Conservation (phyloP, 30 jellyfish, hydroid and myxozoan species). For the Phacellophora camtschatica region DNA sequence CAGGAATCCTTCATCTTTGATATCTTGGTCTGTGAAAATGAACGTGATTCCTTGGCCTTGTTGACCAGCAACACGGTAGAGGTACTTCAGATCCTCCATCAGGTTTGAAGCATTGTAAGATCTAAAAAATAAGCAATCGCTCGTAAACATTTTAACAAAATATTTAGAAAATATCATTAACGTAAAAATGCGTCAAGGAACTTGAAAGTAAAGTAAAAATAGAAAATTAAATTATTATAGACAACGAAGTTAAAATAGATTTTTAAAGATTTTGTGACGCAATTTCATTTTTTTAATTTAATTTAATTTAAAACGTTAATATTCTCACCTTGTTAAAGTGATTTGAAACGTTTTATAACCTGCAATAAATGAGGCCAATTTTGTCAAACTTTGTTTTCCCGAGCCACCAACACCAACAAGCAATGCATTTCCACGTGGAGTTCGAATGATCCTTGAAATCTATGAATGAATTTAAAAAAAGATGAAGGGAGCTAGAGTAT, state of each 20-base stretch:
- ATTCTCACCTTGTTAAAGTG: conserved; percentile 71
- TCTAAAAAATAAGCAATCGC: too few relatives aligned
- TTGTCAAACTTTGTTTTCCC: conserved; percentile 80
- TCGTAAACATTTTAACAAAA: background rate
- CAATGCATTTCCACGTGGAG: conserved; percentile 87
- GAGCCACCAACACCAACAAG: conserved; percentile 92
- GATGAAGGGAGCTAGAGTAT: background rate
- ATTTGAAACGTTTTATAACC: conserved; percentile 85
- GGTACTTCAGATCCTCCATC: conserved; percentile 75
- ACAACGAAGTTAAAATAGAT: too few relatives aligned
- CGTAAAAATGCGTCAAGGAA: too few relatives aligned
- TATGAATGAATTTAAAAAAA: background rate
- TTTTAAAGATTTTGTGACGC: too few relatives aligned
- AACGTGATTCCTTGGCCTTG: conserved; percentile 83
- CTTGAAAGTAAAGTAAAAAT: too few relatives aligned
- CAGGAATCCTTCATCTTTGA: conserved; percentile 80
- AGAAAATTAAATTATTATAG: too few relatives aligned
- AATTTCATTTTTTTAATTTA: too few relatives aligned
- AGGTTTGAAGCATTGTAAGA: conserved; percentile 74
- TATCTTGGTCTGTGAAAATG: conserved; percentile 82
- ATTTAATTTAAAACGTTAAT: too few relatives aligned
- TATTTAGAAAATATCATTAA: background rate
- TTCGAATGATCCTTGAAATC: conserved; percentile 79
- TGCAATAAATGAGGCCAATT: conserved; percentile 80
- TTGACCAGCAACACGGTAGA: conserved; percentile 87